Evolutionary conservation across 2,888 invertebrate species (phyloP).

Genomic region (Nebria salina): DNA sequence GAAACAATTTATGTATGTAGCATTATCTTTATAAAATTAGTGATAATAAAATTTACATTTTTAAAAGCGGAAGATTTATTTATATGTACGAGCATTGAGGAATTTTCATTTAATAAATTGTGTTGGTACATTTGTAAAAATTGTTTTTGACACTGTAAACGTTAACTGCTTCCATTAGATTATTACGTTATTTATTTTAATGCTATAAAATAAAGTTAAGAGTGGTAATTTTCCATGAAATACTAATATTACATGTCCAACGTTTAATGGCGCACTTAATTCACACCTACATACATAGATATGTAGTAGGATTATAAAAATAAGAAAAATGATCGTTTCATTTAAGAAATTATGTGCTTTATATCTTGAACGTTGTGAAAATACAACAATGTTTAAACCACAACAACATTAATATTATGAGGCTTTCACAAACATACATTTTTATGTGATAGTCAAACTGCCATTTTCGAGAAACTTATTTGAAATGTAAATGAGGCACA

Average conservation of each 20-base stretch:
- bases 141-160: not conserved
- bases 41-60: too few species aligned
- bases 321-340: not conserved
- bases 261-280: not conserved
- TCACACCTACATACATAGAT: not conserved
- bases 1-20: too few species aligned
- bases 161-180: not conserved
- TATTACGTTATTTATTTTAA: not conserved
- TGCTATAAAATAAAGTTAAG: not conserved
- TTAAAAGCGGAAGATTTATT: too few species aligned
- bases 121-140: not conserved
- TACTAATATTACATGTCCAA: not conserved
- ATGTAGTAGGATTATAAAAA: not conserved
- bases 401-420: not conserved
- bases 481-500: constrained; percentile 1
- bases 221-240: not conserved
- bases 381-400: not conserved
- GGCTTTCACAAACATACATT: not conserved
- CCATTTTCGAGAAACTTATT: not conserved
- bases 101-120: not conserved
- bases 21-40: too few species aligned
- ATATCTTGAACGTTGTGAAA: not conserved
- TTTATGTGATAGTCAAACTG: not conserved
- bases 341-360: not conserved
- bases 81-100: not conserved